Conservation (phyloP, 2,113 vertebrate species). For the Pionites leucogaster region DNA sequence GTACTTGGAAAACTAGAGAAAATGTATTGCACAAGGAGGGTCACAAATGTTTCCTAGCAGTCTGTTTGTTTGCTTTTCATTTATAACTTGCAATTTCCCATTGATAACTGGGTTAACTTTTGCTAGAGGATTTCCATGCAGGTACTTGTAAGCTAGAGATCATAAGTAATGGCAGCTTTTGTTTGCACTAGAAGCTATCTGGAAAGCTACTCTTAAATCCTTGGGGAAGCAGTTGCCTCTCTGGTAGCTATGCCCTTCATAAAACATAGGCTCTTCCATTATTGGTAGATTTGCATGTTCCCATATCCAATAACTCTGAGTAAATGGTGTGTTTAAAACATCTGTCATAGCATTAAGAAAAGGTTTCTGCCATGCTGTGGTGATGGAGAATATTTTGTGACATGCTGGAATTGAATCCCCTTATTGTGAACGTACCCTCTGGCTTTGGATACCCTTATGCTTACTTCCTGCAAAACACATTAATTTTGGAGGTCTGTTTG, state of each 20-base stretch:
- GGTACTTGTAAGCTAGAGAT: background rate
- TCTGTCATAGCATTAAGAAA: background rate
- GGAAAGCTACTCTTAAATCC: background rate
- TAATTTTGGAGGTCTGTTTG: background rate
- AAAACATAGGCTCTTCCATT: background rate
- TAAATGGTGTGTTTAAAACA: background rate
- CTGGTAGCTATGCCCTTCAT: background rate
- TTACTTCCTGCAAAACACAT: background rate
- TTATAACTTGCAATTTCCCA: fast-evolving
- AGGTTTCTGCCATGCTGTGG: slow-evolving; percentile 11
- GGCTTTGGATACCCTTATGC: background rate
- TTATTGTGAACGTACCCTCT: background rate
- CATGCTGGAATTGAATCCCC: background rate
- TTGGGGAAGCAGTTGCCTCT: background rate
- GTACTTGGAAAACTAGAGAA: background rate
- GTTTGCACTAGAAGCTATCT: background rate
- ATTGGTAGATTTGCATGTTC: slow-evolving; percentile 3
- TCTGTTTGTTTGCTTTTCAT: background rate
- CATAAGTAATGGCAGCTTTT: background rate
- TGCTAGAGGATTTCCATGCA: background rate
- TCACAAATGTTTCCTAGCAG: background rate
- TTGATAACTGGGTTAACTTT: background rate
- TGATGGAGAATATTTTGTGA: slow-evolving; percentile 1
- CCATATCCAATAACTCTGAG: background rate
- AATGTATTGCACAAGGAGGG: background rate